phyloP scores from a whole-genome alignment of 92 coral and sea anemone genomes.

The Zoanthus gigantus region DNA sequence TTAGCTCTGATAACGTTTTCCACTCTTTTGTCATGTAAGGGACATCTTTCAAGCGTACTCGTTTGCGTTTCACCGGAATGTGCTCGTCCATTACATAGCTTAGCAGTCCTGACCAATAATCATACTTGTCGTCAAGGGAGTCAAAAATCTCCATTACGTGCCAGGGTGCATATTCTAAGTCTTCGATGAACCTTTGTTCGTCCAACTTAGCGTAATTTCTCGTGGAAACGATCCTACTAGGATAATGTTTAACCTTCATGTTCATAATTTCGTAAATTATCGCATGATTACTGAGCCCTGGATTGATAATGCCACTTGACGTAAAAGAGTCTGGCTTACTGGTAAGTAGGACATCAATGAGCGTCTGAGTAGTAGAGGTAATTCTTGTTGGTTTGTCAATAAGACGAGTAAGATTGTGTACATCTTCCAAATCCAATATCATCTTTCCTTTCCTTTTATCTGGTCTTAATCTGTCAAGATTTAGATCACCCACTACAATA shows the following conservation, averaged over 20 bases:
- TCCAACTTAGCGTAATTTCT: background rate
- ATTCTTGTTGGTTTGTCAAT: background rate
- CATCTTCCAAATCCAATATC: slow-evolving; percentile 19
- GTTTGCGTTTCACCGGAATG: slow-evolving; percentile 37
- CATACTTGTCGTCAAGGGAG: slow-evolving; percentile 39
- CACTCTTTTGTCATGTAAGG: slow-evolving; percentile 41
- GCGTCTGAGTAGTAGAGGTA: background rate
- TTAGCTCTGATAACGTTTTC: no score
- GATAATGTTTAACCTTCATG: background rate
- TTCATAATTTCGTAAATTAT: slow-evolving; percentile 5
- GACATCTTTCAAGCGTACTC: background rate
- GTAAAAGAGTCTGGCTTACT: background rate
- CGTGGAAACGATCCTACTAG: background rate
- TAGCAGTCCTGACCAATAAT: slow-evolving; percentile 33
- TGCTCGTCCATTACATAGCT: slow-evolving; percentile 35
- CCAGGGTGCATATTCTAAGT: slow-evolving; percentile 27
- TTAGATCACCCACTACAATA: slow-evolving; percentile 30
- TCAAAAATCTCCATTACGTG: slow-evolving; percentile 51
- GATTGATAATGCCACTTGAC: background rate
- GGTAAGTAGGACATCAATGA: background rate
- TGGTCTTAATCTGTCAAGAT: slow-evolving; percentile 38
- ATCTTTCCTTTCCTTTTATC: slow-evolving; percentile 21
- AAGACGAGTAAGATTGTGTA: background rate
- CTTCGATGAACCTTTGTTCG: slow-evolving; percentile 8
- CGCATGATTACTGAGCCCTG: slow-evolving; percentile 8